Conservation (phyloP, 2,797 vertebrate genomes). For the Simalia tracyae region DNA sequence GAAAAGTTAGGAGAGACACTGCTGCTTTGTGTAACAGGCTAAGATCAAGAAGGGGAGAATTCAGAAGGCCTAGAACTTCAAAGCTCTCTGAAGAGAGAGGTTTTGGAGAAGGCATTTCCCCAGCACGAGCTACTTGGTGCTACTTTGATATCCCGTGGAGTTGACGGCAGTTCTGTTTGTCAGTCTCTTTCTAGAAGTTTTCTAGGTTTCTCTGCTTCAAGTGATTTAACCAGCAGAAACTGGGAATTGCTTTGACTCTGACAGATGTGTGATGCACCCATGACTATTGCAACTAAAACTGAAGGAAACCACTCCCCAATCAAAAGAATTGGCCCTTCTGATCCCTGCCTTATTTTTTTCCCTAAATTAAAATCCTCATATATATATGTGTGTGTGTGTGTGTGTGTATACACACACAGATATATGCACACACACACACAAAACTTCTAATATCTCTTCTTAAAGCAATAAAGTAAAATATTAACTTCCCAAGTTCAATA, state of each 20-base stretch:
- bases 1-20: not conserved
- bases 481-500: not conserved
- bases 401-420: too few species aligned
- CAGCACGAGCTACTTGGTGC: not conserved
- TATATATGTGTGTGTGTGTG: too few species aligned
- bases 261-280: accelerated
- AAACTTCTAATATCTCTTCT: not conserved
- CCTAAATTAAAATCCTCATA: not conserved
- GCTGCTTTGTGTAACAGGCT: not conserved
- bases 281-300: not conserved
- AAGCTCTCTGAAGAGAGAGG: not conserved
- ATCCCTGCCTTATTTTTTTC: not conserved
- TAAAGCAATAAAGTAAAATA: not conserved
- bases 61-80: not conserved
- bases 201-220: too few species aligned
- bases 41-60: not conserved
- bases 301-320: too few species aligned
- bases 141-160: not conserved
- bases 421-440: too few species aligned
- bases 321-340: not conserved
- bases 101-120: not conserved
- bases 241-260: too few species aligned
- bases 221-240: not conserved
- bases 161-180: not conserved
- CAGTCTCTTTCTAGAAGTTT: not conserved